Conservation (phyloP, 64 coral and sea anemone species). For the Exaiptasia diaphana region DNA sequence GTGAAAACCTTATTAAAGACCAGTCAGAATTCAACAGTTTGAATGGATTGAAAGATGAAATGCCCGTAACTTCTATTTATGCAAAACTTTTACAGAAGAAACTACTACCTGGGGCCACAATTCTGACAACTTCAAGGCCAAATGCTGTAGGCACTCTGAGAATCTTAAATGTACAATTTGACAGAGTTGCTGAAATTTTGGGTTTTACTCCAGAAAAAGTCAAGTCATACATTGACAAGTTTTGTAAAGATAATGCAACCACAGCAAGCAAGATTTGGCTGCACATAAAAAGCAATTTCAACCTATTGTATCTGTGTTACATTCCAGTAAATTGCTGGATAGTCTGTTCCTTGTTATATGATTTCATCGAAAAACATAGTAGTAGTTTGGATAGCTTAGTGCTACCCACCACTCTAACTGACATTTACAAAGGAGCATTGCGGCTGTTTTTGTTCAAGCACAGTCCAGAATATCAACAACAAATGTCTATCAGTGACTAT, state of each 20-base stretch:
- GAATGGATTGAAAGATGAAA: not conserved
- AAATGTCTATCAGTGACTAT: no score
- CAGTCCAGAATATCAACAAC: slow-evolving; percentile 20
- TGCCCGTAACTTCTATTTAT: slow-evolving; percentile 24
- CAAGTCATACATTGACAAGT: slow-evolving; percentile 1
- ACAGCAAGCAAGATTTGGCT: not conserved
- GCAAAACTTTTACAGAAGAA: slow-evolving; percentile 14
- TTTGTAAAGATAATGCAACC: not conserved
- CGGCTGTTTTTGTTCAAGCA: slow-evolving; percentile 45
- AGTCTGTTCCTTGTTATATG: slow-evolving; percentile 49
- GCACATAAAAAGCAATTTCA: slow-evolving; percentile 33
- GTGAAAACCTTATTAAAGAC: not conserved
- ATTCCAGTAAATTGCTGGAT: slow-evolving; percentile 65
- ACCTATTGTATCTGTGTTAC: slow-evolving; percentile 50
- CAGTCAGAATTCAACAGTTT: not conserved
- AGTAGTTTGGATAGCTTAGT: not conserved
- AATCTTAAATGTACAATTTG: slow-evolving; percentile 2
- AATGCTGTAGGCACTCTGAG: slow-evolving; percentile 4
- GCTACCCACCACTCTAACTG: slow-evolving; percentile 35
- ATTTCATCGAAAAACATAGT: not conserved
- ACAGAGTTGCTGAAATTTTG: not conserved
- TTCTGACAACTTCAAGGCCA: slow-evolving; percentile 21
- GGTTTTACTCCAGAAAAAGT: slow-evolving; percentile 32
- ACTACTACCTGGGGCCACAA: slow-evolving; percentile 1
- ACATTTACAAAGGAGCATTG: slow-evolving; percentile 35